These are phyloP conservation scores for Halictus ligatus DNA, from an alignment of 2,888 invertebrate species.

Conservation along the genomic window DNA sequence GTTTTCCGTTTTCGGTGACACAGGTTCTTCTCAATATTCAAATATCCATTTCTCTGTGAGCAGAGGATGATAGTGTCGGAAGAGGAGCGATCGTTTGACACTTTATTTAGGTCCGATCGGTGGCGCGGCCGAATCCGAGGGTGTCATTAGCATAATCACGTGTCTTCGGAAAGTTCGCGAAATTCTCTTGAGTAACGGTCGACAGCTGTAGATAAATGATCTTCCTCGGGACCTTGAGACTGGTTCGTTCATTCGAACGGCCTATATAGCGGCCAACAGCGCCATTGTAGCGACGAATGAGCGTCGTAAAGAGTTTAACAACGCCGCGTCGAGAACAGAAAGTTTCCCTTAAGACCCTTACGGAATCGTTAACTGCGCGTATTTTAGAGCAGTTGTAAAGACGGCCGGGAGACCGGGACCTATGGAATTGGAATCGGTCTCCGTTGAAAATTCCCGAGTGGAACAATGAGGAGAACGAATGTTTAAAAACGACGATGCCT, in stretches of 20 bases:
- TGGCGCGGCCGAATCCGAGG: conserved; percentile 24
- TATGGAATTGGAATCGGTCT: conserved; percentile 70
- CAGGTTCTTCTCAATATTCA: conserved; percentile 3
- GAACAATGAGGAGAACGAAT: conserved; percentile 45
- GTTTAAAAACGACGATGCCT: conserved; percentile 20
- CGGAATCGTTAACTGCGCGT: conserved; percentile 80
- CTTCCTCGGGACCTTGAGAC: conserved; percentile 58
- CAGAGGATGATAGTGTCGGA: background rate
- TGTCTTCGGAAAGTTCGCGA: conserved; percentile 62
- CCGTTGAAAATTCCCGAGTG: conserved; percentile 34
- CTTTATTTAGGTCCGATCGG: conserved; percentile 24
- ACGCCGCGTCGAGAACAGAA: conserved; percentile 76
- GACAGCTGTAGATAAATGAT: conserved; percentile 70
- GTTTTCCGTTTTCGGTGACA: background rate
- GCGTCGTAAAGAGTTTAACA: conserved; percentile 82
- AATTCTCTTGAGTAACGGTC: conserved; percentile 61
- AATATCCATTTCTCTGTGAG: background rate
- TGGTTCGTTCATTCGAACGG: conserved; percentile 66
- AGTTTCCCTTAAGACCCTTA: conserved; percentile 78
- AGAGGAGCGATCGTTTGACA: conserved; percentile 46
- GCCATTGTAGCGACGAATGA: conserved; percentile 79
- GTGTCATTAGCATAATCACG: conserved; percentile 67
- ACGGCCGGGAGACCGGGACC: conserved; percentile 55
- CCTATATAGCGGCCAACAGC: conserved; percentile 66
- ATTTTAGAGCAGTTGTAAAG: conserved; percentile 78